These are phyloP conservation scores for Rhea pennata DNA, from an alignment of 2,113 vertebrate genomes.

Conservation along the genomic window DNA sequence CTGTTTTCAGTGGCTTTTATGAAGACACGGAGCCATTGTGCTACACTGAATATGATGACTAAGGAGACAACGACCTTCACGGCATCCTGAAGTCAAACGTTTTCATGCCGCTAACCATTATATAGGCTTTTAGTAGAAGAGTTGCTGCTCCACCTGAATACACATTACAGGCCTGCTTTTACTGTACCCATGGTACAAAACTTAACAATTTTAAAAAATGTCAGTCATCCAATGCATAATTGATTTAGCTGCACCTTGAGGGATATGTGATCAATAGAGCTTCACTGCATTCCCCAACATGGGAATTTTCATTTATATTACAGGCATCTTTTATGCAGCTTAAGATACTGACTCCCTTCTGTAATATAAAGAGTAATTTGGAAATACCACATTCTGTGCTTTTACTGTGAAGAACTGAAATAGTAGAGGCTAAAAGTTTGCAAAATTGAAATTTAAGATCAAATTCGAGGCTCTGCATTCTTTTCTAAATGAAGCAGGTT, in stretches of 20 bases:
- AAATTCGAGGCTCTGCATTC: not conserved
- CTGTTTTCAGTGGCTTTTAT: not conserved
- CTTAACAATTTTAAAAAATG: not conserved
- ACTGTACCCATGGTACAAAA: no score
- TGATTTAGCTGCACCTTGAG: rapidly evolving
- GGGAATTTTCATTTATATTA: not conserved
- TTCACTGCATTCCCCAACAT: not conserved
- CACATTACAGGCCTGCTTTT: not conserved
- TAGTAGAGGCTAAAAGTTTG: not conserved
- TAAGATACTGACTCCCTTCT: not conserved
- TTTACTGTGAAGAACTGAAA: not conserved
- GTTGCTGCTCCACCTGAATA: not conserved
- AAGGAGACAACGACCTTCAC: not conserved
- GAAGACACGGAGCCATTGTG: not conserved
- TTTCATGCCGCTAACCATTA: no score
- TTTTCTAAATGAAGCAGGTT: not conserved
- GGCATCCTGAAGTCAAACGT: rapidly evolving
- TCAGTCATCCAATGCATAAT: not conserved
- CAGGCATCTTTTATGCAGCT: not conserved
- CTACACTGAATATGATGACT: rapidly evolving
- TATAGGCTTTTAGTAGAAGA: no score
- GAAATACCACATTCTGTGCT: not conserved
- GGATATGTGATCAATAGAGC: not conserved
- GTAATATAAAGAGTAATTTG: not conserved
- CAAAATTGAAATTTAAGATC: not conserved